A percentile compares a stretch with the other conserved stretches of the same genome.
Evolutionary conservation across 1,140 invertebrate genomes (phyloP).

Genomic region (Panagrolaimus sp.): DNA sequence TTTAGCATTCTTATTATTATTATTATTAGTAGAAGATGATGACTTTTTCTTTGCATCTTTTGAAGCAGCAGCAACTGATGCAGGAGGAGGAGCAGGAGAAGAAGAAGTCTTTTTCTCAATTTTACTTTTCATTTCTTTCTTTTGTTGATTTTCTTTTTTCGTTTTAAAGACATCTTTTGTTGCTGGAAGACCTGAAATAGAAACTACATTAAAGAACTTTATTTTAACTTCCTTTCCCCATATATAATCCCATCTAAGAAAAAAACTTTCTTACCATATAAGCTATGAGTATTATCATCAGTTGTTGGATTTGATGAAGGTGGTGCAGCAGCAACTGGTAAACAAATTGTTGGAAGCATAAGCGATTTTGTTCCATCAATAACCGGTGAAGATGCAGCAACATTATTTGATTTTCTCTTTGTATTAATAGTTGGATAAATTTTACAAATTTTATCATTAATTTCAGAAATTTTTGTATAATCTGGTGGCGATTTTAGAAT

Average conservation of each 20-base stretch:
- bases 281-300: neutral
- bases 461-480: conserved; percentile 2
- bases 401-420: neutral
- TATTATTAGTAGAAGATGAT: no score
- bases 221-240: neutral
- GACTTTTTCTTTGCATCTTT: no score
- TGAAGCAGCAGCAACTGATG: no score
- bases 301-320: neutral
- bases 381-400: neutral
- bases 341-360: neutral
- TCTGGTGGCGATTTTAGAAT: neutral
- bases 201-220: no score
- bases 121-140: neutral
- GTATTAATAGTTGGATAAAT: neutral
- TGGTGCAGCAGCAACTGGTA: no score
- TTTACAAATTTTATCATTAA: conserved; percentile 13
- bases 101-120: no score
- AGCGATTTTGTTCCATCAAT: conserved; percentile 1
- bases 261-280: neutral
- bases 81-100: no score
- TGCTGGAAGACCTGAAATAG: neutral
- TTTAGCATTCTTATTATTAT: no score
- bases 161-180: neutral
- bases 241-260: neutral
- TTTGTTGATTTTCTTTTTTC: neutral